Conservation (phyloP, 2,113 vertebrate genomes). For the Solea solea region DNA sequence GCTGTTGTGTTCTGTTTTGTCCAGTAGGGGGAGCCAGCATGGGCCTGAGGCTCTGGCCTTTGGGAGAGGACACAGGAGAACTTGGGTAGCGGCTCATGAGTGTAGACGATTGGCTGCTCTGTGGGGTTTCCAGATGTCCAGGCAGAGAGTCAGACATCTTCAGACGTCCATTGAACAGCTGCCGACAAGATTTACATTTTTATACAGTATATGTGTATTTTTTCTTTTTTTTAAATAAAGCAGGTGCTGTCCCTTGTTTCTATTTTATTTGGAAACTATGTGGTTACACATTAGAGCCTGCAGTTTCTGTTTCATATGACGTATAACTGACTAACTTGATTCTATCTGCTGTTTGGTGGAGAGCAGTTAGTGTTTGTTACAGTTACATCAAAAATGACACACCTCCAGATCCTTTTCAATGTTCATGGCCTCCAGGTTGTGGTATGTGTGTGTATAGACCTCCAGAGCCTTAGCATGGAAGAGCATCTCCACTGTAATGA, state of each 20-base stretch:
- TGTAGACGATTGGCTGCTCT: constrained; percentile 41
- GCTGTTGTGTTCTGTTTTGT: background rate
- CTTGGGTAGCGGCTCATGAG: constrained; percentile 16
- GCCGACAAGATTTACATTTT: background rate
- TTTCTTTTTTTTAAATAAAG: no score
- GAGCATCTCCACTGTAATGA: constrained; percentile 86
- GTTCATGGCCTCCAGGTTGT: constrained; percentile 78
- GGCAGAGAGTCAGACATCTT: constrained; percentile 30
- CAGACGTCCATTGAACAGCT: constrained; percentile 76
- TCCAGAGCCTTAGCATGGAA: constrained; percentile 88
- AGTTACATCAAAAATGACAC: no score
- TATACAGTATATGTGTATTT: no score
- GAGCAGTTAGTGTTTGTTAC: no score
- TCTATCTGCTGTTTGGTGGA: no score
- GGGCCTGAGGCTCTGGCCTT: constrained; percentile 8
- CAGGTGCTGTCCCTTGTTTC: no score
- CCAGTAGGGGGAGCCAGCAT: background rate
- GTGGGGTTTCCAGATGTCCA: background rate
- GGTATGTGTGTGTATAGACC: constrained; percentile 83
- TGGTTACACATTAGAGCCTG: no score
- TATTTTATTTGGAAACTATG: no score
- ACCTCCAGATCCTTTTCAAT: constrained; percentile 85
- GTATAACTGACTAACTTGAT: no score
- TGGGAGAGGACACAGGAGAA: background rate
- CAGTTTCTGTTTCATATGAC: no score